Percentiles rank a stretch among this genome's conserved stretches.
These are phyloP conservation scores for Andrena camellia DNA, from an alignment of 2,888 invertebrate species.

Conservation along the genomic window DNA sequence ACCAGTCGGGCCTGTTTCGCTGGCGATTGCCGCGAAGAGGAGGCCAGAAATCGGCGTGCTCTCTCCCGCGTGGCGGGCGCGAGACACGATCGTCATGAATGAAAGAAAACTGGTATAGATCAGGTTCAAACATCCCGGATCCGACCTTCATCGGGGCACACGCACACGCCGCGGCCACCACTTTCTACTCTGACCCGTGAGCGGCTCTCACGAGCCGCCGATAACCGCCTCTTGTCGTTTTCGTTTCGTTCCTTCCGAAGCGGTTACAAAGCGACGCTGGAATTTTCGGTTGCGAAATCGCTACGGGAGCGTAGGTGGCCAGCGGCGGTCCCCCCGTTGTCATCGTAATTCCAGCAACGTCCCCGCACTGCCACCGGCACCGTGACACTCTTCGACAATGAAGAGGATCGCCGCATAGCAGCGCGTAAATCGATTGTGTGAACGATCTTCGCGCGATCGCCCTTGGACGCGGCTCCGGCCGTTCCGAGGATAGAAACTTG, in stretches of 20 bases:
- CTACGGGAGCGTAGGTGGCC: constrained; percentile 20
- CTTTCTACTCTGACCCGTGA: constrained; percentile 84
- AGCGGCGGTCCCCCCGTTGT: constrained; percentile 1
- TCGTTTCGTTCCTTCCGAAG: constrained; percentile 77
- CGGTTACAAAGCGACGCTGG: constrained; percentile 46
- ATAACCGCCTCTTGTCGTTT: constrained; percentile 79
- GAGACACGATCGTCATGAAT: constrained; percentile 76
- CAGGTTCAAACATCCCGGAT: constrained; percentile 82
- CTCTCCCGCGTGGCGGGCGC: constrained; percentile 44
- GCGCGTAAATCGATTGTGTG: constrained; percentile 19
- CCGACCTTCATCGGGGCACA: constrained; percentile 82
- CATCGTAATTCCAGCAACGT: constrained; percentile 27
- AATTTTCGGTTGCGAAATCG: constrained; percentile 61
- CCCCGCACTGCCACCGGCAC: neutral
- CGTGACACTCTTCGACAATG: constrained; percentile 24
- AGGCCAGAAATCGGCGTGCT: constrained; percentile 30
- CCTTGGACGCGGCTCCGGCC: neutral
- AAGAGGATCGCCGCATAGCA: neutral
- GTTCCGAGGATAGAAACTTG: no score
- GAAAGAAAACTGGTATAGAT: constrained; percentile 80
- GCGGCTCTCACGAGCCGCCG: constrained; percentile 71
- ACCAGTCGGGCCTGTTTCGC: neutral
- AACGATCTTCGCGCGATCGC: neutral
- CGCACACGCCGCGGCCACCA: constrained; percentile 76
- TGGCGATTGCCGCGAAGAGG: constrained; percentile 18